A percentile compares a stretch with the other conserved stretches of the same genome.
These are phyloP conservation scores for Drosophila siamana DNA, from an alignment of 2,888 invertebrate genomes.

Conservation along the genomic window DNA sequence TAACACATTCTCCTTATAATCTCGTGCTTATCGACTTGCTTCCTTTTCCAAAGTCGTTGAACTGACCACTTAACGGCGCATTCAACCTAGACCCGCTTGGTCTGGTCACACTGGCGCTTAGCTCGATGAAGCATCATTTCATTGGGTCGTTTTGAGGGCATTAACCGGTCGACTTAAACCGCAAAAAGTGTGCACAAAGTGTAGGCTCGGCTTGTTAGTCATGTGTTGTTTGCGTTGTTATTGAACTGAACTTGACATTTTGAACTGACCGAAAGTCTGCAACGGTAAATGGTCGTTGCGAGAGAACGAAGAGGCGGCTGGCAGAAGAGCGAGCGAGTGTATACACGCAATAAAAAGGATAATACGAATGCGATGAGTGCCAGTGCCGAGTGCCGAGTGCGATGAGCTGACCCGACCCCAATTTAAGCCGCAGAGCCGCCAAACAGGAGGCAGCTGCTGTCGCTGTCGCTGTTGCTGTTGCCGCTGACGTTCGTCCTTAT, in stretches of 20 bases:
- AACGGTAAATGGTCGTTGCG: neutral
- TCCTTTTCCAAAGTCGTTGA: constrained; percentile 1
- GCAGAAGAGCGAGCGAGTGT: constrained; percentile 20
- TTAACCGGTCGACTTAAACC: constrained; percentile 26
- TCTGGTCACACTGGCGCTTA: constrained; percentile 6
- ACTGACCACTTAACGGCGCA: constrained; percentile 9
- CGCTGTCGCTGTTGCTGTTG: neutral
- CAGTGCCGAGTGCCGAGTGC: no score
- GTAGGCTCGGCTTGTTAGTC: constrained; percentile 18
- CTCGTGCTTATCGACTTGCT: neutral
- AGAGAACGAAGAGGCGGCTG: neutral
- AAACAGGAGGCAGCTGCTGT: constrained; percentile 68
- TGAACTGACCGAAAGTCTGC: constrained; percentile 59
- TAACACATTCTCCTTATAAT: neutral
- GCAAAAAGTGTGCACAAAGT: constrained; percentile 15
- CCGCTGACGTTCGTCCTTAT: neutral
- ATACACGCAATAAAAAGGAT: constrained; percentile 74
- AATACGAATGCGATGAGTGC: constrained; percentile 52
- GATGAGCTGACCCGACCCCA: constrained; percentile 72
- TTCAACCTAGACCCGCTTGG: constrained; percentile 9
- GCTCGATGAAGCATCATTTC: neutral
- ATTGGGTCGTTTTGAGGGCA: constrained; percentile 16
- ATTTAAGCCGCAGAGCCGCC: constrained; percentile 48
- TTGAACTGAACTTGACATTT: constrained; percentile 85
- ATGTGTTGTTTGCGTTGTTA: constrained; percentile 71